Base-by-base conservation (phyloP, 2,888 invertebrate genomes). In the Temnothorax rugatulus region DNA sequence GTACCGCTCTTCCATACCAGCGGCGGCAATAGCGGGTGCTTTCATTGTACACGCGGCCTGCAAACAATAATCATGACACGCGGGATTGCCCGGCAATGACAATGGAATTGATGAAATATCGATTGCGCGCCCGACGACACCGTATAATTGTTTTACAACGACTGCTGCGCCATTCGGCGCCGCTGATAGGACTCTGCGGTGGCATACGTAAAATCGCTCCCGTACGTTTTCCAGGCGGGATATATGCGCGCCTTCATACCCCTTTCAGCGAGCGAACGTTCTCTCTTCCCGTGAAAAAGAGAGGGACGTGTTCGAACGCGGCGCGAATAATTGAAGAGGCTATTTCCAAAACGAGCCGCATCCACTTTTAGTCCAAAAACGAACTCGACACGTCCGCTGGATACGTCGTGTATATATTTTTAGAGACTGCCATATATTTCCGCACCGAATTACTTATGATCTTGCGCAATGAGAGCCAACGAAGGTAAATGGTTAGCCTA, bases 61-160 rank as follows among this genome's bases (percentile, higher is more conserved):
- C 93, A 92, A 93, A 94, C 94, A 94, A 94, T 94, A 94, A 94
- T 94, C 94, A 93, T 94, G 94, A 94, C 94, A 94, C 93, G 94
- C 92, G 89, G 93, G 93, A 93, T 93, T 93, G 93, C 92, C 92
- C 93, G 90, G 92, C 93, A 93, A 93, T 94, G 94, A 94, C 94
- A 94, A 94, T 94, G 93, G 93, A 94, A 94, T 94, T 93, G 94
- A 93, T 94, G 94, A 94, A 94, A 93, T 94, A 94, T 94, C 93
- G 93, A 94, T 93, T 92, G 91, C 89, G 84, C 85, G 88, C 88
- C 88, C 90, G 90, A 90, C 93, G 92, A 93, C 92, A 92, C 91
- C 94, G 93, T 94, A 94, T 94, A 94, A 94, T 94, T 94, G 94
- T 94, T 94, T 94, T 93, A 94, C 94, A 94, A 93, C 93, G 92